Percentiles rank a stretch among this genome's conserved stretches.
These are phyloP conservation scores for Ashinkailepas kermadecensis DNA, from an alignment of 2,888 invertebrate species.

Conservation along the genomic window DNA sequence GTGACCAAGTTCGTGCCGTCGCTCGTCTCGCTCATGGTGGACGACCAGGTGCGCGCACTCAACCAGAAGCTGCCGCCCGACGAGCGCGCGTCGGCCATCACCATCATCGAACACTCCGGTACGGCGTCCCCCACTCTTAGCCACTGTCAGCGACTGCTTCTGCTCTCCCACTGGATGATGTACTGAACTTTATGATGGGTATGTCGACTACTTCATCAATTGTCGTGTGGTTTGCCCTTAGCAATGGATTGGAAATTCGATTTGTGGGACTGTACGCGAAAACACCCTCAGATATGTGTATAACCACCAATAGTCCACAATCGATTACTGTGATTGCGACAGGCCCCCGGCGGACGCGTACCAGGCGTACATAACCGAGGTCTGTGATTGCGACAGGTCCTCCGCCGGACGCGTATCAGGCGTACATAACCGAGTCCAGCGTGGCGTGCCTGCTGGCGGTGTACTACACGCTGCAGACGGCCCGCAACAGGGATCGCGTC, in stretches of 20 bases:
- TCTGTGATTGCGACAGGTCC: constrained; percentile 53
- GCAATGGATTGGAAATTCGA: too few species aligned
- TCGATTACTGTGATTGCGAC: constrained; percentile 27
- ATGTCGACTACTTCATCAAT: too few species aligned
- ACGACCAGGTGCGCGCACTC: constrained; percentile 53
- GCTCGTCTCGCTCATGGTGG: constrained; percentile 82
- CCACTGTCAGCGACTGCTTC: too few species aligned
- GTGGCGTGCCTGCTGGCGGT: constrained; percentile 88
- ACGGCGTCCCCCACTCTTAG: constrained; percentile 10
- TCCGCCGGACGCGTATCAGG: constrained; percentile 85
- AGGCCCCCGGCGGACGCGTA: constrained; percentile 89
- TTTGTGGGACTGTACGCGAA: too few species aligned
- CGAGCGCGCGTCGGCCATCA: constrained; percentile 85
- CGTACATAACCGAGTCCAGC: constrained; percentile 59
- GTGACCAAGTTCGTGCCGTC: constrained; percentile 92
- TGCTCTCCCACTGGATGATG: too few species aligned
- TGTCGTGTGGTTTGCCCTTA: too few species aligned
- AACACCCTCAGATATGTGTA: too few species aligned
- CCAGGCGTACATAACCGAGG: constrained; percentile 58
- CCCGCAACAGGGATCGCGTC: constrained; percentile 68
- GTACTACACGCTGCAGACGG: constrained; percentile 87
- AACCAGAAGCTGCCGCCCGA: constrained; percentile 83
- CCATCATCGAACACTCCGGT: constrained; percentile 80
- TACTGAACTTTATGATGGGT: too few species aligned
- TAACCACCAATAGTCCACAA: constrained; percentile 65